A percentile compares a stretch with the other conserved stretches of the same genome.
These are phyloP conservation scores for Tenthredo notha DNA, from an alignment of 2,888 invertebrate genomes.

Conservation along the genomic window DNA sequence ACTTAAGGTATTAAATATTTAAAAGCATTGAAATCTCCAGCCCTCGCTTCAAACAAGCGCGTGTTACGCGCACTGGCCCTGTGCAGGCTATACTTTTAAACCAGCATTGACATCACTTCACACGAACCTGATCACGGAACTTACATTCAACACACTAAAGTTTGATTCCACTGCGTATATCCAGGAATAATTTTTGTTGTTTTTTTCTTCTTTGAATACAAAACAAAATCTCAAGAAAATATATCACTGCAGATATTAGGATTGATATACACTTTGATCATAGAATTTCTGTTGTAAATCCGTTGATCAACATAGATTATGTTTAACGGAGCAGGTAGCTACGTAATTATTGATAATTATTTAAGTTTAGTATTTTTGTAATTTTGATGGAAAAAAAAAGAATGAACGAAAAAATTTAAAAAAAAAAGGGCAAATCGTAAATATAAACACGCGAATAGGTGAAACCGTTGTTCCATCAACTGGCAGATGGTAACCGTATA, in stretches of 20 bases:
- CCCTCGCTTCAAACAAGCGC: neutral
- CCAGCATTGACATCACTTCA: conserved; percentile 41
- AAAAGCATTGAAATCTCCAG: conserved; percentile 43
- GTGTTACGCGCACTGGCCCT: conserved; percentile 17
- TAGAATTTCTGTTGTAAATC: neutral
- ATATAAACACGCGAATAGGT: conserved; percentile 19
- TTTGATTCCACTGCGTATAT: conserved; percentile 13
- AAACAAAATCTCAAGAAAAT: neutral
- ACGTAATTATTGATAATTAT: neutral
- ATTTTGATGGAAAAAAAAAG: neutral
- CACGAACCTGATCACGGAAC: conserved; percentile 1
- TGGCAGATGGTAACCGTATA: conserved; percentile 42
- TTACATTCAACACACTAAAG: conserved; percentile 4
- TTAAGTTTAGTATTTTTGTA: neutral
- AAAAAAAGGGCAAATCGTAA: neutral
- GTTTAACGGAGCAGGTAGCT: neutral
- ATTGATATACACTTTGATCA: neutral
- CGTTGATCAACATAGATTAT: neutral
- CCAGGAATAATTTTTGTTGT: neutral
- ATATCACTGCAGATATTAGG: neutral
- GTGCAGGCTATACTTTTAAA: conserved; percentile 6
- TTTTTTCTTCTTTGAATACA: neutral
- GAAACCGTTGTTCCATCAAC: conserved; percentile 17
- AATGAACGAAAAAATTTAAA: too few species aligned
- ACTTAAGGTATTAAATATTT: neutral